Percentiles rank a stretch among this genome's conserved stretches.
Conservation (phyloP, 64 coral and sea anemone species). For the Porites lutea region DNA sequence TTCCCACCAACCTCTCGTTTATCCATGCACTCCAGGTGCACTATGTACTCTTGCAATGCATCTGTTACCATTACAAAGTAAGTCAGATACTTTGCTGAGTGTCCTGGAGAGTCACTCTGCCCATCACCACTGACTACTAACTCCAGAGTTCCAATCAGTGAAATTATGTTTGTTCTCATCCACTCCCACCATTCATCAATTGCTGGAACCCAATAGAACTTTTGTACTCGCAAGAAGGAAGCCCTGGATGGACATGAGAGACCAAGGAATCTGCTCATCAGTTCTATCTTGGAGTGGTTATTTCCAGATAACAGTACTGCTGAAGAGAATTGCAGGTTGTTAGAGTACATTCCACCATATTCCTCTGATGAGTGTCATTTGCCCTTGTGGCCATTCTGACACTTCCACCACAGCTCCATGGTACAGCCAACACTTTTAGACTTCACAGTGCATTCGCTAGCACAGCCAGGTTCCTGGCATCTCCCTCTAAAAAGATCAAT, state of each 20-base stretch:
- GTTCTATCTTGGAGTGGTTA: not conserved
- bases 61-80: slow-evolving; percentile 33
- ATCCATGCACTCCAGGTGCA: slow-evolving; percentile 40
- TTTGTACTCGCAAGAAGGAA: slow-evolving; percentile 6
- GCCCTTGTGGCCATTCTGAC: slow-evolving; percentile 5
- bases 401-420: not conserved
- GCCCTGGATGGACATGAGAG: slow-evolving; percentile 33
- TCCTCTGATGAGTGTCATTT: not conserved
- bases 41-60: not conserved
- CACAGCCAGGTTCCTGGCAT: slow-evolving; percentile 15
- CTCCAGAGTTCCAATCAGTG: not conserved
- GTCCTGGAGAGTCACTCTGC: slow-evolving; percentile 49
- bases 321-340: slow-evolving; percentile 37
- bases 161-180: not conserved
- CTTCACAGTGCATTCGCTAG: not conserved
- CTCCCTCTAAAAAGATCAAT: slow-evolving; percentile 29
- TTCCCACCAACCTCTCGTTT: slow-evolving; percentile 61
- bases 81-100: slow-evolving; percentile 41
- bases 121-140: slow-evolving; percentile 18
- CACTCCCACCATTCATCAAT: slow-evolving; percentile 31
- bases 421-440: not conserved
- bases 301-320: slow-evolving; percentile 54
- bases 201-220: slow-evolving; percentile 28
- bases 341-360: slow-evolving; percentile 11
- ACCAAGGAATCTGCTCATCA: slow-evolving; percentile 23